phyloP scores from a whole-genome alignment of 2,888 invertebrate genomes.

The Thymelicus lineola region DNA sequence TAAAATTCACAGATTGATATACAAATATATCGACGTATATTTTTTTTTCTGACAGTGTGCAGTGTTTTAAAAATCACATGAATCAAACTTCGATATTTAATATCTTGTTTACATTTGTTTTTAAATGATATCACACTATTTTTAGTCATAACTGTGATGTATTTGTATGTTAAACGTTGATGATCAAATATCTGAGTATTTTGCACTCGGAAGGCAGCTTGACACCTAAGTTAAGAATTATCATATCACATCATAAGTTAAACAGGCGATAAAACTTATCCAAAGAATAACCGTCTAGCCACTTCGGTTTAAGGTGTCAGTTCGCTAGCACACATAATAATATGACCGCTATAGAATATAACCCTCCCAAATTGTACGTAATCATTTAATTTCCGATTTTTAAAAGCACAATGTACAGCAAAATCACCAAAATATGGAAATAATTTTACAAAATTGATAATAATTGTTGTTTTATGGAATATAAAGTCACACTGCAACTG shows the following conservation, averaged over 20 bases:
- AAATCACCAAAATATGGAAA: conserved; percentile 1
- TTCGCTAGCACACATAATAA: background rate
- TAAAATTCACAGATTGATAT: background rate
- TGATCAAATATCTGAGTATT: background rate
- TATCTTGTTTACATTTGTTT: background rate
- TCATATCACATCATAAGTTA: background rate
- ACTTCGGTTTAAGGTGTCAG: conserved; percentile 2
- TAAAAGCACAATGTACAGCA: conserved; percentile 20
- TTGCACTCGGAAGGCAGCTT: background rate
- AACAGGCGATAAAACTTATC: background rate
- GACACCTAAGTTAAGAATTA: background rate
- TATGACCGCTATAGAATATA: background rate
- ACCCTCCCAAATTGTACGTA: conserved; percentile 6
- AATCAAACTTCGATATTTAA: background rate
- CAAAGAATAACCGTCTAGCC: background rate
- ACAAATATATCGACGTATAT: background rate
- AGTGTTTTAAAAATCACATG: conserved; percentile 10
- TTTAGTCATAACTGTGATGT: conserved; percentile 25
- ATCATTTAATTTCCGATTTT: conserved; percentile 1
- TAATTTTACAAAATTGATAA: conserved; percentile 21
- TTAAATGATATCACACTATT: conserved; percentile 18
- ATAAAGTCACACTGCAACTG: conserved; percentile 52
- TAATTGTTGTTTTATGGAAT: conserved; percentile 40
- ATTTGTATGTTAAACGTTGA: conserved; percentile 8
- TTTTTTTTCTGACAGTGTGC: conserved; percentile 20